These are phyloP conservation scores for Agrotis ipsilon DNA, from an alignment of 2,888 invertebrate genomes.

Conservation along the genomic window DNA sequence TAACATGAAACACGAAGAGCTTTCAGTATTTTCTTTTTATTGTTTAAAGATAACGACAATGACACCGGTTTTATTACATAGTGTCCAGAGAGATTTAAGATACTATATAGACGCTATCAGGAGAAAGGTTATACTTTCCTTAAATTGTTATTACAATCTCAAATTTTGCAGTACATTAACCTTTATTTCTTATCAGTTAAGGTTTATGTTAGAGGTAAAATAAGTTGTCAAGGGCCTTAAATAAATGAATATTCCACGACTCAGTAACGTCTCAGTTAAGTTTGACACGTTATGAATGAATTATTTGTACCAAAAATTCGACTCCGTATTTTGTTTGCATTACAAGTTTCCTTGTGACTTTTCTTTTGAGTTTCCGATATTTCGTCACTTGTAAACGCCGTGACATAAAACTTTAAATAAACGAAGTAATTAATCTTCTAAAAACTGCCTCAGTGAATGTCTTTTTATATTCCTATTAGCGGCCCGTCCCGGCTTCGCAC, in stretches of 20 bases:
- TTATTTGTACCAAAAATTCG: not conserved
- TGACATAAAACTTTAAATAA: no score
- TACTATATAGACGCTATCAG: not conserved
- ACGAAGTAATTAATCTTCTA: no score
- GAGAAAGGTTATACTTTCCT: not conserved
- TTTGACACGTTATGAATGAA: not conserved
- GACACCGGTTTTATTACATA: not conserved
- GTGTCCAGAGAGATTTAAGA: not conserved
- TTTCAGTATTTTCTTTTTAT: not conserved
- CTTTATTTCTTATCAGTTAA: not conserved
- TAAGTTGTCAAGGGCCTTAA: not conserved
- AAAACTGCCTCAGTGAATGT: no score
- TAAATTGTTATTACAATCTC: no score
- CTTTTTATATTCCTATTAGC: no score
- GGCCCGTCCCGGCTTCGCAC: no score
- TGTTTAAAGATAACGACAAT: constrained; percentile 14
- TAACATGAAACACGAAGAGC: constrained; percentile 1
- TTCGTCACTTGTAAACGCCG: no score
- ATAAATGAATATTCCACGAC: not conserved
- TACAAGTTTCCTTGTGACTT: no score
- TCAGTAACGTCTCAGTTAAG: not conserved
- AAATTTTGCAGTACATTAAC: not conserved
- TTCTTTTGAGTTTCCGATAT: no score
- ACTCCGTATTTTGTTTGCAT: not conserved
- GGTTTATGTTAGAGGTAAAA: not conserved